Base-by-base conservation (phyloP, 1,140 invertebrate species). In the Aporrectodea caliginosa region DNA sequence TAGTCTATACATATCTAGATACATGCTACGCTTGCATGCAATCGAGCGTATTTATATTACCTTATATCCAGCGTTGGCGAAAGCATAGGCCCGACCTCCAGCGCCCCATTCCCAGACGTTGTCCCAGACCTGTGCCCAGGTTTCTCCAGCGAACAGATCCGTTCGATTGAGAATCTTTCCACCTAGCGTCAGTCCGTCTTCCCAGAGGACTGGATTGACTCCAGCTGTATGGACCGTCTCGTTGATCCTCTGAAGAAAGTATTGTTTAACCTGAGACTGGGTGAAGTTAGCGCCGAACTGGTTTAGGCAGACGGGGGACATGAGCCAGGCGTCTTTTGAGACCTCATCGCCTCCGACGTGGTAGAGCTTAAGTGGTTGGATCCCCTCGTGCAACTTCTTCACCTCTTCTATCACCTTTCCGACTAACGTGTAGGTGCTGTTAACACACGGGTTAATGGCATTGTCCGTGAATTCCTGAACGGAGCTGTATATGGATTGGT, bases 401-500 rank as follows among this genome's bases (percentile, higher is more conserved):
- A 75, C 73, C 27, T 75, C 73, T 2, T 27, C 14, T 14, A 75
- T 33, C 33, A 75, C 27, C 12, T 75, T 2, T 14, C 73, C n/a
- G 2, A 75, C 27, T 12, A 75, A 75, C 6, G 14, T 75, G 33
- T 75, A 75, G n/a, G 84, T 86, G 1, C 84, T 83, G 14, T 85
- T 81, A 2, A 87, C 78, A 35, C 87, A 88, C 0, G 86, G 85
- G 78, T 88, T 88, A 0, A 87, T 83, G 2, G 86, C 84, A 73
- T 87, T 85, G 75, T 87, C 85, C 1, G 77, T 82, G 78, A 83
- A 88, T 78, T 82, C 78, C 81, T 88, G 87, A 0, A 85, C 83
- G 0, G 85, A 84, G 22, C 81, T 70, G 71, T 88, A 87, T 1
- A 78, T 16, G 1, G 86, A 85, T 29, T 29, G 76, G 69, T 88